phyloP scores from a whole-genome alignment of 2,797 vertebrate species.

The Trachops cirrhosus region DNA sequence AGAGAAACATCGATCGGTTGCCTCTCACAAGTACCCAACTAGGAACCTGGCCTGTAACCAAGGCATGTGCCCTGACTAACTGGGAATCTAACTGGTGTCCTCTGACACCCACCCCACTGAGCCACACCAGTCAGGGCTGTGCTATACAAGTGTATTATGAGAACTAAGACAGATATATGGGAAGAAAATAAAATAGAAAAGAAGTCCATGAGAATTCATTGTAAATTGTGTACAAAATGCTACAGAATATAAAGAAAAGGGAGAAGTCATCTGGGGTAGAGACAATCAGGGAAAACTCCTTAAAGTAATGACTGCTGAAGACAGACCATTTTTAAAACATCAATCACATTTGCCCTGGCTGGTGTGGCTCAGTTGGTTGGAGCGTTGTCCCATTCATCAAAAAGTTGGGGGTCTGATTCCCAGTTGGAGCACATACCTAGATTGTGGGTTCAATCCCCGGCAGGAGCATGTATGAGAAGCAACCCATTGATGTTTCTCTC shows the following conservation, averaged over 20 bases:
- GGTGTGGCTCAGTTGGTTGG: no score
- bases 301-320: not conserved
- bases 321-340: not conserved
- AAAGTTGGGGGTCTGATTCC: not conserved
- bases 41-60: not conserved
- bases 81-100: not conserved
- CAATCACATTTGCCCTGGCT: no score
- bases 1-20: not conserved
- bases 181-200: not conserved
- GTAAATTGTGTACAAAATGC: not conserved
- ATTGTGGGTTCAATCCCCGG: not conserved
- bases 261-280: not conserved
- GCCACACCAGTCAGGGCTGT: not conserved
- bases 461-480: no score
- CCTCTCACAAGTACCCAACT: not conserved
- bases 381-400: not conserved
- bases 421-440: not conserved
- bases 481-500: not conserved
- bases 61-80: not conserved
- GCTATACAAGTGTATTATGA: not conserved
- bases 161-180: not conserved
- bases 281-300: not conserved
- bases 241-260: not conserved
- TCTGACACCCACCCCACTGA: not conserved
- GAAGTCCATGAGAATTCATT: not conserved